phyloP scores from a whole-genome alignment of 2,113 vertebrate species.

The Callithrix jacchus region DNA sequence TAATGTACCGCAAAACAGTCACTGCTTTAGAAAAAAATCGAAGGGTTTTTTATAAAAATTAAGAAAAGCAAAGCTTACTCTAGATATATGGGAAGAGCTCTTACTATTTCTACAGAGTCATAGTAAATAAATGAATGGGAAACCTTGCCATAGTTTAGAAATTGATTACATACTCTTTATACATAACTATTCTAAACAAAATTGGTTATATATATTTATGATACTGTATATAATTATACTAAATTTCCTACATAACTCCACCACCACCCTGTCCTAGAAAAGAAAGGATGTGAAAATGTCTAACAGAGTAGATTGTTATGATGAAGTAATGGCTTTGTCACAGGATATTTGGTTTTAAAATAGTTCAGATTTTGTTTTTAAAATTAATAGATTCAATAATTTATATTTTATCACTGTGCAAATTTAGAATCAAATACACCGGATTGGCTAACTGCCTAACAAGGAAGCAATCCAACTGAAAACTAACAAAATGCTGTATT shows the following conservation, averaged over 20 bases:
- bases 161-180: background rate
- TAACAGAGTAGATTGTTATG: background rate
- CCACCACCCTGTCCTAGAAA: background rate
- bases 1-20: slow-evolving; percentile 13
- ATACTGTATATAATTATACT: background rate
- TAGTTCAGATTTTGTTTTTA: background rate
- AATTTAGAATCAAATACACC: background rate
- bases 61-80: slow-evolving; percentile 12
- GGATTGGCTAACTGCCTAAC: background rate
- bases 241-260: background rate
- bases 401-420: background rate
- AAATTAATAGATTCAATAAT: background rate
- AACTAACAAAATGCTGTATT: background rate
- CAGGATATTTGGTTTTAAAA: background rate
- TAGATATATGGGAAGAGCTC: background rate
- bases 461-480: background rate
- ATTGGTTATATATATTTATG: no score
- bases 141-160: background rate
- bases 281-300: background rate
- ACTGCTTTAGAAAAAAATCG: slow-evolving; percentile 41
- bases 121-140: slow-evolving; percentile 1
- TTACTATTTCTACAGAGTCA: background rate
- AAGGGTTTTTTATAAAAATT: slow-evolving; percentile 43
- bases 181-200: background rate
- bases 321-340: background rate